Percentiles rank a stretch among this genome's conserved stretches.
Evolutionary conservation across 2,888 invertebrate species (phyloP).

Genomic region (Ophonus ardosiacus): DNA sequence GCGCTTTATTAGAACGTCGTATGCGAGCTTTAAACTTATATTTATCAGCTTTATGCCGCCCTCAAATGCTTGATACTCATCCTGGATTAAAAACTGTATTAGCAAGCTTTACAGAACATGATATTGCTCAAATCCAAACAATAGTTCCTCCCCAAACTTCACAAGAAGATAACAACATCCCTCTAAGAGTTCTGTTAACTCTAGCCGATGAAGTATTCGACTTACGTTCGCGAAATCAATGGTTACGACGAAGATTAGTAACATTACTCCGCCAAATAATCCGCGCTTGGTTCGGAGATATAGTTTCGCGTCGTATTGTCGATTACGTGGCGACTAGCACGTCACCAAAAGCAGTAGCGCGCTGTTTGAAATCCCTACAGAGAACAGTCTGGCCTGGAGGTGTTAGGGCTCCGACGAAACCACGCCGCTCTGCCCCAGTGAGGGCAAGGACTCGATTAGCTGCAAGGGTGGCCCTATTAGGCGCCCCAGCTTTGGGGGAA

Average conservation of each 20-base stretch:
- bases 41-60: slow-evolving; percentile 83
- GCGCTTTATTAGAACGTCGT: slow-evolving; percentile 89
- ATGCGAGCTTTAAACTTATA: slow-evolving; percentile 83
- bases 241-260: slow-evolving; percentile 87
- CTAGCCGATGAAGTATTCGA: slow-evolving; percentile 93
- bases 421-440: slow-evolving; percentile 71
- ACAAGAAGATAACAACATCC: slow-evolving; percentile 82
- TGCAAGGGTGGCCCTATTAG: slow-evolving; percentile 90
- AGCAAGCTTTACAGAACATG: not conserved
- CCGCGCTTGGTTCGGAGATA: slow-evolving; percentile 88
- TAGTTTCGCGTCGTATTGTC: slow-evolving; percentile 90
- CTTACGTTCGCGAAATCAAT: slow-evolving; percentile 87
- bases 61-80: slow-evolving; percentile 79
- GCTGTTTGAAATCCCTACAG: slow-evolving; percentile 70
- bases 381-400: slow-evolving; percentile 13
- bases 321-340: slow-evolving; percentile 92
- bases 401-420: slow-evolving; percentile 71
- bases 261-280: slow-evolving; percentile 87
- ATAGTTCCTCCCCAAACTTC: not conserved
- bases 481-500: slow-evolving; percentile 85
- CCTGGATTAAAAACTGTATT: not conserved
- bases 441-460: slow-evolving; percentile 88
- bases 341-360: slow-evolving; percentile 92
- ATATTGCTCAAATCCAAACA: slow-evolving; percentile 66
- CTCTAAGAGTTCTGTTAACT: slow-evolving; percentile 86